Percentiles rank a stretch among this genome's conserved stretches.
Conservation (phyloP, 2,888 invertebrate species). For the Lepas anatifera region DNA sequence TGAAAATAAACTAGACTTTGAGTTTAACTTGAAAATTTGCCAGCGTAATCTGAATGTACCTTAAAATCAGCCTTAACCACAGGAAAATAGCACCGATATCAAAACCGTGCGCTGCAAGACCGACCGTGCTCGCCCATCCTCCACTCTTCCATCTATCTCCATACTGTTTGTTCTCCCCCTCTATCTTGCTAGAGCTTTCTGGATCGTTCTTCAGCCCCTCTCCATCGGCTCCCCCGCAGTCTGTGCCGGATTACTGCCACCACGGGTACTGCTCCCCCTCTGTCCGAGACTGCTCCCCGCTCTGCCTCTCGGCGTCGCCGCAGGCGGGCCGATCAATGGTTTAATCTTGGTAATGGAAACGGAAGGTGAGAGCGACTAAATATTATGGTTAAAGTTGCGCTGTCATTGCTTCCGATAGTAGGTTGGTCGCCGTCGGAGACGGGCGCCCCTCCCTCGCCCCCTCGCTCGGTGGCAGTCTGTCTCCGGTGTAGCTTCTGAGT, state of each 20-base stretch:
- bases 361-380: conserved; percentile 8
- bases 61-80: too few relatives aligned
- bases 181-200: neutral
- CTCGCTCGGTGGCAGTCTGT: too few relatives aligned
- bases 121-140: too few relatives aligned
- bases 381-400: conserved; percentile 12
- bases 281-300: neutral
- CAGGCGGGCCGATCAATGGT: conserved; percentile 4
- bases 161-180: neutral
- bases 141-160: neutral
- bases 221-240: too few relatives aligned
- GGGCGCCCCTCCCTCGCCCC: neutral
- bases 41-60: too few relatives aligned
- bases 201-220: neutral
- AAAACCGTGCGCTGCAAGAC: too few relatives aligned
- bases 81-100: too few relatives aligned
- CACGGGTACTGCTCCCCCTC: neutral
- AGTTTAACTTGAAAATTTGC: too few relatives aligned
- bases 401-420: conserved; percentile 9
- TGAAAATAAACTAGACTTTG: too few relatives aligned
- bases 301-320: neutral
- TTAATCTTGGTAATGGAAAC: conserved; percentile 12
- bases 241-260: too few relatives aligned
- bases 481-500: too few relatives aligned
- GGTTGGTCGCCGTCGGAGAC: neutral